Evolutionary conservation across 2,113 vertebrate genomes (phyloP).

Genomic region (Alectura lathami): DNA sequence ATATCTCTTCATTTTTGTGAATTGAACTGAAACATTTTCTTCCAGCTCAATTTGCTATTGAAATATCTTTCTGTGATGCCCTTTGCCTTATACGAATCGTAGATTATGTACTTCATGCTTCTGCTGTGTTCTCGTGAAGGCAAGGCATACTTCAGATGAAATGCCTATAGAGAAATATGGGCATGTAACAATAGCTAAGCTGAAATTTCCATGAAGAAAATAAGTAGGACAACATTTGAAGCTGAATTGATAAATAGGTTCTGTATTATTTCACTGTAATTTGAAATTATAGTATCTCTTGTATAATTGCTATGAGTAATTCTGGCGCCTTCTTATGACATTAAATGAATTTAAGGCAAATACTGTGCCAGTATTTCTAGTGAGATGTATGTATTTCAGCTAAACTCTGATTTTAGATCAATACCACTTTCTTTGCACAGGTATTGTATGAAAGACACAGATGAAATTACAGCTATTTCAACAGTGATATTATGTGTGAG

Average conservation of each 20-base stretch:
- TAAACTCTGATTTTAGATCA: neutral
- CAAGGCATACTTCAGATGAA: neutral
- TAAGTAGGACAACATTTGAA: neutral
- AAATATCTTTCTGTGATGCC: constrained; percentile 14
- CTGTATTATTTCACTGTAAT: neutral
- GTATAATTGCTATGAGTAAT: neutral
- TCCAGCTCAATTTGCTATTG: constrained; percentile 22
- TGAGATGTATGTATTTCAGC: neutral
- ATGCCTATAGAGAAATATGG: neutral
- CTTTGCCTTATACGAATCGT: constrained; percentile 46
- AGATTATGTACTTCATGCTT: constrained; percentile 2
- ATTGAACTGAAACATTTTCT: constrained; percentile 32
- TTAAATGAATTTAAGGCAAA: neutral
- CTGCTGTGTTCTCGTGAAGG: constrained; percentile 16
- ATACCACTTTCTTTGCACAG: neutral
- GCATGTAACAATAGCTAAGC: neutral
- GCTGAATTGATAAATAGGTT: neutral
- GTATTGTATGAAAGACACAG: neutral
- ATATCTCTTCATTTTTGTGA: constrained; percentile 25
- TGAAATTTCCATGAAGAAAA: neutral
- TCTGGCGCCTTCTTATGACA: neutral
- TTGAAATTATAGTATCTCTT: neutral
- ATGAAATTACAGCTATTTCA: constrained; percentile 35
- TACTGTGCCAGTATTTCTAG: neutral
- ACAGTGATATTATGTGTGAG: neutral